Evolutionary conservation across 2,888 invertebrate species (phyloP), one percentile per base, ranked within the genome.

Genomic region (Hyles lineata): DNA sequence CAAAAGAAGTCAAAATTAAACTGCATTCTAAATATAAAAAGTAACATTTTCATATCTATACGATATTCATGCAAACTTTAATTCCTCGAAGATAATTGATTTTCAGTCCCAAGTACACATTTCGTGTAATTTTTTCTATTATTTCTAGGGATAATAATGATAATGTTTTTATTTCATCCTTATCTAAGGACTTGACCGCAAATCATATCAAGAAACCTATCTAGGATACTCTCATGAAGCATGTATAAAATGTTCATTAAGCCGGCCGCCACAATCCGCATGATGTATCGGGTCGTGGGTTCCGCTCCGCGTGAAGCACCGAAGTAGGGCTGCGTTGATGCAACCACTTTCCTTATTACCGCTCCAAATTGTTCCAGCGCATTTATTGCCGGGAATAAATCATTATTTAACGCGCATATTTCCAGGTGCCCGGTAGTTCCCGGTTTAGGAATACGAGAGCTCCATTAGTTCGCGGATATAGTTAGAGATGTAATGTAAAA

Each of bases 261-360:
- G n/a, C 17, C 55, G n/a, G 6, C 17, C 55, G n/a, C 55, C 17
- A n/a, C 55, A 55, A 7, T n/a, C 7, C 55, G n/a, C 19, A 5
- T n/a, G 19, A 55, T 17, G 17, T 55, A 55, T 55, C 19, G 52
- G 52, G 52, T 55, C 52, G 52, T 55, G 19, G 52, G 52, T 55
- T 55, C 52, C 52, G 19, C 52, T 17, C 52, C 52, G 52, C 8
- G n/a, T n/a, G 55, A n/a, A 55, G 55, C 43, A 11, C 7, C 71
- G 19, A 8, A 15, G 71, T 50, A 17, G 9, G 17, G 17, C 11
- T 23, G 25, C 61, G 43, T 43, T 75, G 76, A 74, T 73, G 78
- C 73, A 76, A 75, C 73, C 72, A 71, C 74, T 73, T 80, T 76
- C 75, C 76, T 77, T 76, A 80, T 76, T 76, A 74, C 74, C 74